Evolutionary conservation across 2,113 vertebrate species (phyloP).

Genomic region (Boulengeromyrus knoepffleri): DNA sequence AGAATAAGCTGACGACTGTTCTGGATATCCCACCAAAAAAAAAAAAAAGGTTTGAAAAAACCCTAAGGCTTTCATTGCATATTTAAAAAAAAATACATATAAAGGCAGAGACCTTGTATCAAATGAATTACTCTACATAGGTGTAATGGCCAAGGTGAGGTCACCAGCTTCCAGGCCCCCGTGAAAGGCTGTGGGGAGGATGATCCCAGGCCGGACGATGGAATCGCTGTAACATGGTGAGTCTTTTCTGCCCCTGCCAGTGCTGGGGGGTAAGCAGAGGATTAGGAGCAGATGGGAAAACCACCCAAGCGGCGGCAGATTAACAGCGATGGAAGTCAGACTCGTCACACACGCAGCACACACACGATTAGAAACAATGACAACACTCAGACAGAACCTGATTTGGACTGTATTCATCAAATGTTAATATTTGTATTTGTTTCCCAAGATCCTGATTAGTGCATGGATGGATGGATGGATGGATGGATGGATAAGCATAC

Average conservation of each 20-base stretch:
- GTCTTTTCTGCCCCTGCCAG: no score
- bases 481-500: background rate
- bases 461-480: background rate
- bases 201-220: background rate
- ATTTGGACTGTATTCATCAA: background rate
- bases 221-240: background rate
- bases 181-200: background rate
- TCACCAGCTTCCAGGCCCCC: background rate
- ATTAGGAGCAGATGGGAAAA: background rate
- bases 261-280: background rate
- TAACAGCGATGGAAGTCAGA: background rate
- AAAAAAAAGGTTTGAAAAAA: background rate
- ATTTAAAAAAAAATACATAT: background rate
- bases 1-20: conserved; percentile 36
- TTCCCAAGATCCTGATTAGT: background rate
- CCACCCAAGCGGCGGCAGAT: background rate
- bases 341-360: background rate
- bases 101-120: background rate
- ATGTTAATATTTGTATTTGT: background rate
- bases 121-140: background rate
- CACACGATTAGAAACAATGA: background rate
- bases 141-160: background rate
- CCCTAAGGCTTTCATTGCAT: background rate
- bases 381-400: background rate
- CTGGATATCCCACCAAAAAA: background rate